phyloP scores from a whole-genome alignment of 2,797 vertebrate species.

The Fringilla coelebs region DNA sequence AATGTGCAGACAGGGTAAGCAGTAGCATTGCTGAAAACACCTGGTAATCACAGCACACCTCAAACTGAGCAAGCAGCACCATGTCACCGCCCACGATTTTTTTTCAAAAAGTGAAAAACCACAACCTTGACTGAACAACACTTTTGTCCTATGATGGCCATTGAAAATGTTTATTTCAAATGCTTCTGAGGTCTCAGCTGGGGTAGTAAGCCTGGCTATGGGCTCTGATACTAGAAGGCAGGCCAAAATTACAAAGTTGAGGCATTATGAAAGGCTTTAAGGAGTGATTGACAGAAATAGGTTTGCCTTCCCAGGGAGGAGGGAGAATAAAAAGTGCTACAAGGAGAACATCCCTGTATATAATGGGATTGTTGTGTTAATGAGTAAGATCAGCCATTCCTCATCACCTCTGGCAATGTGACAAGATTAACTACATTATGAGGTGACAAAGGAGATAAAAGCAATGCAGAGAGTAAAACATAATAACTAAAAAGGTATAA shows the following conservation, averaged over 20 bases:
- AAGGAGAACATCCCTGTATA: background rate
- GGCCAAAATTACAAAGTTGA: background rate
- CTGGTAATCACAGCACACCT: fast-evolving
- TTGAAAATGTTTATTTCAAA: background rate
- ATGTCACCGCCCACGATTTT: background rate
- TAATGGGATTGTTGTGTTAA: background rate
- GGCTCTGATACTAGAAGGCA: background rate
- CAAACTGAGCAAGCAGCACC: background rate
- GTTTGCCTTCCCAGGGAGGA: background rate
- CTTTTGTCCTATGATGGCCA: fast-evolving
- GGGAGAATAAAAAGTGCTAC: background rate
- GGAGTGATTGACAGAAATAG: background rate
- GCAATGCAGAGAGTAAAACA: background rate
- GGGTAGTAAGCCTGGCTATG: background rate
- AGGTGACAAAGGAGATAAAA: background rate
- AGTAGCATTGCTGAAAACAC: background rate
- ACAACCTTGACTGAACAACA: background rate
- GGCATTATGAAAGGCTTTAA: fast-evolving
- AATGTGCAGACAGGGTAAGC: background rate
- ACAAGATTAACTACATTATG: background rate
- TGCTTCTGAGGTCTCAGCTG: background rate
- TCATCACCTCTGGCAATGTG: background rate
- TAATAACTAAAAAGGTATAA: background rate
- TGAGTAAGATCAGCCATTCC: background rate
- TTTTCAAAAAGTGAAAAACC: background rate